phyloP scores from a whole-genome alignment of 2,797 vertebrate species.

The Passerculus sandwichensis region DNA sequence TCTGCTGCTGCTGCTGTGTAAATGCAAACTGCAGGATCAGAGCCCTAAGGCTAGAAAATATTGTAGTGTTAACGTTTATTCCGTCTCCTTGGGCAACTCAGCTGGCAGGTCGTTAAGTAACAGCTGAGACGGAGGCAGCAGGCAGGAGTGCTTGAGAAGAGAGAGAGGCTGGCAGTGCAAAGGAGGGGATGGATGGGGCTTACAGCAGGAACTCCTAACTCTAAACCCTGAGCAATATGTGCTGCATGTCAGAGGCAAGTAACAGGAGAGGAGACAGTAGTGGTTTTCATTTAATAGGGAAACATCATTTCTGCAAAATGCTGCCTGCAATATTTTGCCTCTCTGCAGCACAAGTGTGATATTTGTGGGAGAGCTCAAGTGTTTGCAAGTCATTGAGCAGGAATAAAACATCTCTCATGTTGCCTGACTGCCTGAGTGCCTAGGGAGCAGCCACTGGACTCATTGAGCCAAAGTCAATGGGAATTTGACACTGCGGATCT shows the following conservation, averaged over 20 bases:
- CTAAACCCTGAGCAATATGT: neutral
- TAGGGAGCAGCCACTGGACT: neutral
- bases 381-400: neutral
- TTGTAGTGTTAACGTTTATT: neutral
- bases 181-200: neutral
- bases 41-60: neutral
- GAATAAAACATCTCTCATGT: neutral
- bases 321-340: neutral
- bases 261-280: fast-evolving
- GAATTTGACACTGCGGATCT: fast-evolving
- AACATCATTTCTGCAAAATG: neutral
- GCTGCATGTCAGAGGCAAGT: neutral
- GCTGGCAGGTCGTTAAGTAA: neutral
- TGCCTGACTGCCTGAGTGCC: neutral
- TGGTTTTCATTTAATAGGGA: neutral
- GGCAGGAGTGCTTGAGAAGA: neutral
- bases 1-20: fast-evolving
- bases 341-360: neutral
- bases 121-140: neutral
- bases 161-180: fast-evolving
- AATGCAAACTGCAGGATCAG: neutral
- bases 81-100: neutral
- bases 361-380: neutral
- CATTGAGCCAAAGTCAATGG: neutral
- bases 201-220: neutral